Base-by-base conservation (phyloP, 2,888 invertebrate genomes). In the Zhengitettix transpicula region DNA sequence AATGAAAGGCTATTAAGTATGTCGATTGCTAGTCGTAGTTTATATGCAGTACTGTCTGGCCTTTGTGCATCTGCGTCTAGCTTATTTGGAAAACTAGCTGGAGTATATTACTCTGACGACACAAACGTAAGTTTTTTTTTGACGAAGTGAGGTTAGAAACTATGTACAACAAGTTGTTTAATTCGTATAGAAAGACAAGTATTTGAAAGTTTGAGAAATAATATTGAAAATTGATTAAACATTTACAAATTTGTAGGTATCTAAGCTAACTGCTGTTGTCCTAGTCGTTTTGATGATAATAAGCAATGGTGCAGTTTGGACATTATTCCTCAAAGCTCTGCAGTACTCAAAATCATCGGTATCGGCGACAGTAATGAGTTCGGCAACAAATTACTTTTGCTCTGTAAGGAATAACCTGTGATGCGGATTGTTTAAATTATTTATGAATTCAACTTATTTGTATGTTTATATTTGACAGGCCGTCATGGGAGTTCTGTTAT, bases 1-100 rank as follows among this genome's bases (percentile, higher is more conserved):
- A 28, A 28, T 28, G 28, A 28, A 28, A 28, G n/a, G 28, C 28
- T 28, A 28, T 28, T 28, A 28, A 28, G 3, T 2, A 28, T 28
- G 28, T 28, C 28, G 28, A 28, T 2, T 28, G 28, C 28, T 7
- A 28, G 28, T 28, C 12, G n/a, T 5, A 47, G 47, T 47, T 7
- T 47, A 14, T 47, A 47, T 47, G 47, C 47, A n/a, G 47, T 47
- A 14, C 47, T 47, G 9, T 47, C 82, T 44, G 84, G 84, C 52
- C 67, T 77, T 65, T 82, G 79, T 74, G 81, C 82, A 17, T 77
- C 83, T 47, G 68, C 76, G 60, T 84, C 81, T 51, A 83, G 84
- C 69, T 73, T 81, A 51, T 75, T 82, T 55, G 84, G 83, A 47
- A 85, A 84, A 75, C 69, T 84, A 71, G 63, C 52, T 65, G 44